Evolutionary conservation across 2,113 vertebrate species (phyloP).

Genomic region (Rhinopithecus roxellana): DNA sequence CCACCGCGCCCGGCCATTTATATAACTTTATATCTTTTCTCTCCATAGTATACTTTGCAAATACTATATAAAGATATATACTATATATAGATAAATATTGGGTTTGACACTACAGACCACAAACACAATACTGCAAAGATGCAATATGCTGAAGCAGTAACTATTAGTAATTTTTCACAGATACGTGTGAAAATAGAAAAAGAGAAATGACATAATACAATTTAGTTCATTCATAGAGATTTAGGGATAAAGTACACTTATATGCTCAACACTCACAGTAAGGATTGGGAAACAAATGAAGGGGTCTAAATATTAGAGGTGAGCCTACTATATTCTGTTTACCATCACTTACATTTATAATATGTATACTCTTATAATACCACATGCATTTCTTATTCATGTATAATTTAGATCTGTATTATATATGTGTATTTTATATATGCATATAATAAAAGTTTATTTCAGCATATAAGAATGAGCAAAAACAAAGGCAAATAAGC

Average conservation of each 20-base stretch:
- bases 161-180: constrained; percentile 55
- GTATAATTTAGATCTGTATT: not conserved
- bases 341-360: not conserved
- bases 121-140: not conserved
- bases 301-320: not conserved
- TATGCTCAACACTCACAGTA: not conserved
- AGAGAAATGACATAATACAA: constrained; percentile 51
- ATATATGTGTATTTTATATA: not conserved
- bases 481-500: not conserved
- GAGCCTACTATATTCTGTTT: constrained; percentile 32
- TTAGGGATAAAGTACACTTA: constrained; percentile 59
- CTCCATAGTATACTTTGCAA: not conserved
- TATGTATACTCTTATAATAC: not conserved
- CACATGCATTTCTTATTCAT: not conserved
- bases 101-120: not conserved
- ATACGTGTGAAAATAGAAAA: constrained; percentile 46
- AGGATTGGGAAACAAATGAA: constrained; percentile 12
- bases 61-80: not conserved
- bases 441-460: not conserved
- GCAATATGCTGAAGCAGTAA: constrained; percentile 52
- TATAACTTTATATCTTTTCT: not conserved
- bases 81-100: not conserved
- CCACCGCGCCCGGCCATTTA: too few relatives aligned
- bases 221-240: constrained; percentile 54
- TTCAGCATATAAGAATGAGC: not conserved